These are phyloP conservation scores for Odiellus spinosus DNA, from an alignment of 2,888 invertebrate species.

Conservation along the genomic window DNA sequence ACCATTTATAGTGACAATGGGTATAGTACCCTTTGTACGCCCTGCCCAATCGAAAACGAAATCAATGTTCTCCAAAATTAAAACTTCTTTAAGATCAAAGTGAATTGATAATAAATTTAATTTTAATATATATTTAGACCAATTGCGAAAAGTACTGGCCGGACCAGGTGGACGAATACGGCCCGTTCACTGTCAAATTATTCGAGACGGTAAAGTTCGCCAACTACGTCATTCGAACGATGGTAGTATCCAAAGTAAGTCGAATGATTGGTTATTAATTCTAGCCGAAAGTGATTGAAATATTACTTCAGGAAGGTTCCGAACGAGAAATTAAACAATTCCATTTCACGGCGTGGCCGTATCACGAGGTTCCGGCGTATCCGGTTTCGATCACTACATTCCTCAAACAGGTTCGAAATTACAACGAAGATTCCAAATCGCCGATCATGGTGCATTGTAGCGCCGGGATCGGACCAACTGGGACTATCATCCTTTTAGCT, in stretches of 20 bases:
- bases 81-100: no score
- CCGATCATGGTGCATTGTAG: constrained; percentile 10
- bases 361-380: constrained; percentile 9
- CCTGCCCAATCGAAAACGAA: background rate
- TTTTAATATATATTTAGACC: constrained; percentile 2
- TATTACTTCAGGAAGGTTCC: no score
- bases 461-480: constrained; percentile 11
- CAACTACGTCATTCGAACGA: constrained; percentile 6
- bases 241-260: constrained; percentile 9
- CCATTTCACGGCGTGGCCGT: constrained; percentile 10
- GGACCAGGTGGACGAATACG: constrained; percentile 2
- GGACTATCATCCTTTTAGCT: constrained; percentile 9
- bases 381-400: constrained; percentile 6
- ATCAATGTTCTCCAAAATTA: background rate
- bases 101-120: no score
- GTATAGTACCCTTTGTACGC: no score
- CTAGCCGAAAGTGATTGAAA: constrained; percentile 14
- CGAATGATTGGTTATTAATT: no score
- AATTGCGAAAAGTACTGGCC: constrained; percentile 14
- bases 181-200: constrained; percentile 1
- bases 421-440: background rate
- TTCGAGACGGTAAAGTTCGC: constrained; percentile 2
- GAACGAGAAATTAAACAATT: constrained; percentile 7
- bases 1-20: no score
- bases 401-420: constrained; percentile 3